Percentiles rank a stretch among this genome's conserved stretches.
Evolutionary conservation across 1,140 invertebrate species (phyloP).

Genomic region (Drosophila jambulina): DNA sequence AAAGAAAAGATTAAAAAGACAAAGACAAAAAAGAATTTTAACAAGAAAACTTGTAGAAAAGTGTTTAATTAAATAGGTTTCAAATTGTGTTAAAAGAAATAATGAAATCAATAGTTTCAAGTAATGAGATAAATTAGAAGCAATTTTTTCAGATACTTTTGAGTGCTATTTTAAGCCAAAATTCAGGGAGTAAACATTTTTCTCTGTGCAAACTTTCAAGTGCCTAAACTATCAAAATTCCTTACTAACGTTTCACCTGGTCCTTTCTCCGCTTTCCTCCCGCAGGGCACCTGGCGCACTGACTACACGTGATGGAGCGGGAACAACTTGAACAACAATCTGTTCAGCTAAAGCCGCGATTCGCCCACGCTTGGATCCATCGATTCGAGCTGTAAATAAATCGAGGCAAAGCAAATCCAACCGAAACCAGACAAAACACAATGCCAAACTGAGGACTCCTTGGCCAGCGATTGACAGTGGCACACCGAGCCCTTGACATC

Average conservation of each 20-base stretch:
- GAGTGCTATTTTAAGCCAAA: not conserved
- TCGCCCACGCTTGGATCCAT: constrained; percentile 19
- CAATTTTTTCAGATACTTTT: no score
- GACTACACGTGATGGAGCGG: constrained; percentile 85
- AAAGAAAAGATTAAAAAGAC: no score
- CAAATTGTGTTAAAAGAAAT: not conserved
- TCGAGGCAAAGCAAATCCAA: constrained; percentile 48
- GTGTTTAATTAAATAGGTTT: not conserved
- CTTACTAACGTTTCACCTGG: constrained; percentile 30
- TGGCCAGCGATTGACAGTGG: constrained; percentile 48
- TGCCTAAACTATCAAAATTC: not conserved
- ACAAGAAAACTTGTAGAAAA: not conserved
- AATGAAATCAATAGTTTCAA: not conserved
- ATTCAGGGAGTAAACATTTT: not conserved
- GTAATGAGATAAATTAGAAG: not conserved
- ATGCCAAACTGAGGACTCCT: constrained; percentile 81
- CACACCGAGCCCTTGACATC: constrained; percentile 40
- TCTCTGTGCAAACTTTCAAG: constrained; percentile 15
- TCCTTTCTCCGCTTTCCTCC: constrained; percentile 31
- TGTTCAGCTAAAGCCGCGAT: constrained; percentile 78
- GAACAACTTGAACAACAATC: constrained; percentile 85
- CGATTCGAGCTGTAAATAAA: constrained; percentile 36
- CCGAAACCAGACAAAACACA: constrained; percentile 59
- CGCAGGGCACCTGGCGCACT: constrained; percentile 83
- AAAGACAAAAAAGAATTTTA: no score